phyloP scores from a whole-genome alignment of 37 sponge, comb jelly and placozoan species.

The Eunapius fragilis region DNA sequence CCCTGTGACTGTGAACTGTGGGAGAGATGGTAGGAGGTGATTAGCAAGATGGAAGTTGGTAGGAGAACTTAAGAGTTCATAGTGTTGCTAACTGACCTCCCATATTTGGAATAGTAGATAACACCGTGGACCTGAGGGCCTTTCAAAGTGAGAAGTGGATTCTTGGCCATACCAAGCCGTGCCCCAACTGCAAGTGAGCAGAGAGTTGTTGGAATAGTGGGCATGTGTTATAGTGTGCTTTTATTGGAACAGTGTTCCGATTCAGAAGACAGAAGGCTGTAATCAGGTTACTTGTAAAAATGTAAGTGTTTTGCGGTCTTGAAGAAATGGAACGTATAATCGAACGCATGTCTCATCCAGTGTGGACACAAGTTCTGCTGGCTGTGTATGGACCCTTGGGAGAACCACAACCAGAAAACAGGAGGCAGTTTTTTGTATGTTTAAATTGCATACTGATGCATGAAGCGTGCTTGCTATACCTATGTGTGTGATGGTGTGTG shows the following conservation, averaged over 20 bases:
- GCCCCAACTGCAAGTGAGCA: constrained; percentile 67
- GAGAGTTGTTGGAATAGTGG: neutral
- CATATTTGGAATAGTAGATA: neutral
- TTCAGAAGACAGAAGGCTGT: constrained; percentile 82
- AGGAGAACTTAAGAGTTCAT: neutral
- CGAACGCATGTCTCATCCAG: neutral
- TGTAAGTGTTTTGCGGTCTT: constrained; percentile 42
- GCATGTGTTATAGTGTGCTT: neutral
- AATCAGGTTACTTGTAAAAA: constrained; percentile 81
- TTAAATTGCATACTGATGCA: no score
- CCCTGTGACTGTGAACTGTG: constrained; percentile 88
- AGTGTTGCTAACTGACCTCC: no score
- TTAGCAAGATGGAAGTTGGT: constrained; percentile 42
- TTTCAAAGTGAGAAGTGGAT: constrained; percentile 50
- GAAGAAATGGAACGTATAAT: no score
- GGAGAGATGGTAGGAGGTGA: constrained; percentile 71
- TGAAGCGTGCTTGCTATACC: no score
- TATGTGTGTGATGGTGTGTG: no score
- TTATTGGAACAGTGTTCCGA: constrained; percentile 36
- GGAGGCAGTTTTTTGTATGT: constrained; percentile 1
- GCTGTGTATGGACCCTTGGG: constrained; percentile 84
- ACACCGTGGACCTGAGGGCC: neutral
- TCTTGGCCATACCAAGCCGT: constrained; percentile 70
- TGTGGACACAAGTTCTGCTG: constrained; percentile 82
- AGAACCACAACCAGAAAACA: constrained; percentile 63